A percentile compares a stretch with the other conserved stretches of the same genome.
phyloP scores from a whole-genome alignment of 2,797 vertebrate species.

The Intellagama lesueurii region DNA sequence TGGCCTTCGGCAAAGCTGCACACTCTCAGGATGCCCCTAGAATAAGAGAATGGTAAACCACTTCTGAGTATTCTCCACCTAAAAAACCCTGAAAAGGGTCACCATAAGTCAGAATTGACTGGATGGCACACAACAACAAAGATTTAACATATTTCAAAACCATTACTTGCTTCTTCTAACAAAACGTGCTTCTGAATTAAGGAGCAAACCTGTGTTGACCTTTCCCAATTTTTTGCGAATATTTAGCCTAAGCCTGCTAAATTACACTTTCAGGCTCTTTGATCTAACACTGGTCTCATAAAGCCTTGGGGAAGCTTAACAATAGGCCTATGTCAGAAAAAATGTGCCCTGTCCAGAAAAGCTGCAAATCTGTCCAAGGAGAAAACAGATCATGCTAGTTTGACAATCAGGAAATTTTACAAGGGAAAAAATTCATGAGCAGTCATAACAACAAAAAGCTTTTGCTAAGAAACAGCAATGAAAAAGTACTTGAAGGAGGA shows the following conservation, averaged over 20 bases:
- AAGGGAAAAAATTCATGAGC: conserved; percentile 13
- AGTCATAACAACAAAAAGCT: conserved; percentile 12
- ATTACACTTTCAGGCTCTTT: not conserved
- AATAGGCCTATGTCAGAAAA: not conserved
- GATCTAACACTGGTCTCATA: not conserved
- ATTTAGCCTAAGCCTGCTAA: not conserved
- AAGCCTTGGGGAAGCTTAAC: not conserved
- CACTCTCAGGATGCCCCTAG: too few relatives aligned
- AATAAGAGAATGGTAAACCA: too few relatives aligned
- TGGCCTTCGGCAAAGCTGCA: too few relatives aligned
- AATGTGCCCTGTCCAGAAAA: conserved; percentile 3
- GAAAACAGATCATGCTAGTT: conserved; percentile 3
- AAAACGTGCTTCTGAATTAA: not conserved
- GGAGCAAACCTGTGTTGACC: conserved; percentile 4
- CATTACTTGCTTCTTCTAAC: not conserved
- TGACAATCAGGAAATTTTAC: not conserved
- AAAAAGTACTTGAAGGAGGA: not conserved
- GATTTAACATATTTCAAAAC: not conserved
- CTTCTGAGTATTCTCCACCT: too few relatives aligned
- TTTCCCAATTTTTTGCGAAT: not conserved
- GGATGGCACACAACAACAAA: too few relatives aligned
- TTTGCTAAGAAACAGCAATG: accelerated
- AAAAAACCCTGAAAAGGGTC: too few relatives aligned
- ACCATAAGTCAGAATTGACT: too few relatives aligned
- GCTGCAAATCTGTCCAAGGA: not conserved